These are phyloP conservation scores for Tigriopus californicus DNA, from an alignment of 2,888 invertebrate species.

Conservation along the genomic window DNA sequence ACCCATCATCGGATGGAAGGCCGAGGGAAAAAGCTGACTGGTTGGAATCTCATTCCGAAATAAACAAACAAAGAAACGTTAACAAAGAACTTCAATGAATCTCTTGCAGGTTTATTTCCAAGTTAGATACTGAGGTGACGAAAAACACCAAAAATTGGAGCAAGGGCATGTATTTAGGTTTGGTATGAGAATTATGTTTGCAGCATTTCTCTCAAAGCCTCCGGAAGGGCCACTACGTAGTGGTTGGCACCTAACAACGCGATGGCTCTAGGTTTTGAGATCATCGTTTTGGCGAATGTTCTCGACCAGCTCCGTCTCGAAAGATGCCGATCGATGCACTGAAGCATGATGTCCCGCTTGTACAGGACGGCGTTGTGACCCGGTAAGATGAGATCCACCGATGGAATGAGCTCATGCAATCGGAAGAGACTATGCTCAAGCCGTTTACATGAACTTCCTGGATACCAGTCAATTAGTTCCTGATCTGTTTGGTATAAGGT, in stretches of 20 bases:
- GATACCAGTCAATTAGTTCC: slow-evolving; percentile 1
- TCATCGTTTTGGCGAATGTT: neutral
- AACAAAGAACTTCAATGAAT: too few species aligned
- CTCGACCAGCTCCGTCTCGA: neutral
- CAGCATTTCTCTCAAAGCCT: too few species aligned
- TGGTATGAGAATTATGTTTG: too few species aligned
- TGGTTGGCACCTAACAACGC: neutral
- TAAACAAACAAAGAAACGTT: too few species aligned
- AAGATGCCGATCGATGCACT: neutral
- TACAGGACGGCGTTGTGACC: neutral
- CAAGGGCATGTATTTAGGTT: too few species aligned
- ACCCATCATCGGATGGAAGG: too few species aligned
- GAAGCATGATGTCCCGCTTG: neutral
- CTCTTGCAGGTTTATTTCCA: too few species aligned
- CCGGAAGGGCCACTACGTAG: neutral
- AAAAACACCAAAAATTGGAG: too few species aligned
- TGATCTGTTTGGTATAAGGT: neutral
- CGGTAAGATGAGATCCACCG: neutral
- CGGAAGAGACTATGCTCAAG: neutral
- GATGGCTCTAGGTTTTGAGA: neutral
- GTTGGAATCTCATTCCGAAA: too few species aligned
- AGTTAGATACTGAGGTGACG: too few species aligned
- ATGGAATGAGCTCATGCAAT: neutral
- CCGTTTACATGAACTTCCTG: neutral
- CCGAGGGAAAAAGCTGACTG: too few species aligned